Evolutionary conservation across 2,888 invertebrate species (phyloP).

Genomic region (Drosophila nr. perissopoda): DNA sequence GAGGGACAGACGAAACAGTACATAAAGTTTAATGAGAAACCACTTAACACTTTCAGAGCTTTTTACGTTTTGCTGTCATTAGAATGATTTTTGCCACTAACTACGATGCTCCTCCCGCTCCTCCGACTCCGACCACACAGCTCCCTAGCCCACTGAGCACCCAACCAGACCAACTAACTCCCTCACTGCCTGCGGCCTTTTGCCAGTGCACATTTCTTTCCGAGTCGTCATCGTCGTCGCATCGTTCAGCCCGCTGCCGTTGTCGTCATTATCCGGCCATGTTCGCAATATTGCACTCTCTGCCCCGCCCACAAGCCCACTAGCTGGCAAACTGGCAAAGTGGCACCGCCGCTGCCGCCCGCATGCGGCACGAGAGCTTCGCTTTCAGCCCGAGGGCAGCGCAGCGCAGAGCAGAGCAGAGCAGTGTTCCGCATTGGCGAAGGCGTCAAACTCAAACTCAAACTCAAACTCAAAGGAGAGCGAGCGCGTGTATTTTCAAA

Average conservation of each 20-base stretch:
- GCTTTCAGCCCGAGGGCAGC: conserved; percentile 45
- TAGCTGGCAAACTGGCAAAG: conserved; percentile 10
- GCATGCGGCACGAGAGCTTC: conserved; percentile 56
- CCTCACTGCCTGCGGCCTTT: conserved; percentile 39
- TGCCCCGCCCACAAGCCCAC: conserved; percentile 57
- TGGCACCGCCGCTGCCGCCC: conserved; percentile 40
- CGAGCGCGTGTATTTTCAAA: conserved; percentile 85
- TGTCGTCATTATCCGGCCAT: conserved; percentile 77
- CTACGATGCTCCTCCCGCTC: conserved; percentile 61
- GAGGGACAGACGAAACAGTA: conserved; percentile 64
- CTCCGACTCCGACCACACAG: not conserved
- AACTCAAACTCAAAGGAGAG: conserved; percentile 46
- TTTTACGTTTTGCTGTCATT: conserved; percentile 80
- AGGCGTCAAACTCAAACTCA: conserved; percentile 61
- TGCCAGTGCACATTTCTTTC: conserved; percentile 56
- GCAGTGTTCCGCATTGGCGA: conserved; percentile 59
- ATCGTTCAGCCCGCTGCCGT: conserved; percentile 49
- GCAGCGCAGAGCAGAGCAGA: conserved; percentile 13
- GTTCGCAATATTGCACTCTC: conserved; percentile 80
- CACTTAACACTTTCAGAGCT: conserved; percentile 83
- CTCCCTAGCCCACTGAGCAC: not conserved
- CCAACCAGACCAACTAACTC: conserved; percentile 2
- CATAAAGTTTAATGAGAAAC: conserved; percentile 83
- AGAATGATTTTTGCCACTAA: conserved; percentile 80
- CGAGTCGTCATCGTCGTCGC: conserved; percentile 39